These are phyloP conservation scores for Pollenia amentaria DNA, from an alignment of 2,888 invertebrate species.

Conservation along the genomic window DNA sequence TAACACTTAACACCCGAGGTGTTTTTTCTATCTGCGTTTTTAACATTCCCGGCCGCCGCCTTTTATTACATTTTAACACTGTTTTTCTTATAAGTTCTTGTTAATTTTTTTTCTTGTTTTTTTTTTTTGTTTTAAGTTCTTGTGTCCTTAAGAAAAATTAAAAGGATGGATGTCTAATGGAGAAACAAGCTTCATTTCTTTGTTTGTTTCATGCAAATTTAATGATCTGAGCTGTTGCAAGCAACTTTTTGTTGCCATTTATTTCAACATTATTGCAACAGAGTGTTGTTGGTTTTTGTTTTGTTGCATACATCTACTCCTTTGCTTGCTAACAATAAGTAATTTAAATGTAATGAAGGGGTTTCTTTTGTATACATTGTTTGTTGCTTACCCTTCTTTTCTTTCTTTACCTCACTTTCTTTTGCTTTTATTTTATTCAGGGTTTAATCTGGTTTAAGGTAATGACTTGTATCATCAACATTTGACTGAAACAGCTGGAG, in stretches of 20 bases:
- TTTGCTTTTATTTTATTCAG: not conserved
- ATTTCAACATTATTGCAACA: slow-evolving; percentile 37
- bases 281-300: not conserved
- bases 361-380: slow-evolving; percentile 25
- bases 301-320: slow-evolving; percentile 15
- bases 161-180: not conserved
- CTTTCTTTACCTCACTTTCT: not conserved
- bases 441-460: slow-evolving; percentile 68
- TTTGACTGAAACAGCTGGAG: slow-evolving; percentile 67
- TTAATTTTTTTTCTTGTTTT: not conserved
- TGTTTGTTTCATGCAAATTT: slow-evolving; percentile 65
- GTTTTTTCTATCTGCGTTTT: slow-evolving; percentile 17
- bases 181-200: slow-evolving; percentile 5
- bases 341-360: slow-evolving; percentile 61
- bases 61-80: slow-evolving; percentile 17
- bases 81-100: not conserved
- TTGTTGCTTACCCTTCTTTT: not conserved
- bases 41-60: not conserved
- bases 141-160: slow-evolving; percentile 20
- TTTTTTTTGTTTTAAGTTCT: slow-evolving; percentile 18
- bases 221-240: slow-evolving; percentile 52
- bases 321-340: slow-evolving; percentile 47
- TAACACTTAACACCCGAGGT: slow-evolving; percentile 47
- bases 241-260: slow-evolving; percentile 42
- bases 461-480: slow-evolving; percentile 72